A percentile compares a stretch with the other conserved stretches of the same genome.
Conservation (phyloP, 2,113 vertebrate species). For the Apaloderma vittatum region DNA sequence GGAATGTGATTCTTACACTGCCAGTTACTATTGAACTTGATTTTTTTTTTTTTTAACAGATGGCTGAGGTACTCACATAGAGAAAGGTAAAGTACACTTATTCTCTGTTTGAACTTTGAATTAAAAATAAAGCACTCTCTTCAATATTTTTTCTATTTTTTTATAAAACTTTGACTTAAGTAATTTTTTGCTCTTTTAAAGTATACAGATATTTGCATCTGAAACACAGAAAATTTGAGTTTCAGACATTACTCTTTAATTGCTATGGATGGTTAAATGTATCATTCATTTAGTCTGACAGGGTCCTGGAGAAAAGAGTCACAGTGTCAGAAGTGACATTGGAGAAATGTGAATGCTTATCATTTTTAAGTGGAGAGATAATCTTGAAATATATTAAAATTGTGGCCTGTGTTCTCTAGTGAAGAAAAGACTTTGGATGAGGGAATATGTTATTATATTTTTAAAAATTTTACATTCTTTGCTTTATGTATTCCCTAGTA, state of each 20-base stretch:
- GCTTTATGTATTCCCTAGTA: not conserved
- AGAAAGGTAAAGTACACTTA: slow-evolving; percentile 40
- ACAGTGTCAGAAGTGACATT: fast-evolving
- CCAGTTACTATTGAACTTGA: slow-evolving; percentile 74
- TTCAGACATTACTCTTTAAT: slow-evolving; percentile 22
- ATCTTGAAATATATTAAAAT: not conserved
- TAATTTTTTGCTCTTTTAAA: slow-evolving; percentile 47
- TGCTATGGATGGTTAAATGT: slow-evolving; percentile 1
- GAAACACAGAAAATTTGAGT: slow-evolving; percentile 28
- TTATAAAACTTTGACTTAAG: slow-evolving; percentile 42
- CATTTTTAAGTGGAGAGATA: not conserved
- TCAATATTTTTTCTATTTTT: slow-evolving; percentile 46
- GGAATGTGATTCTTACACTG: slow-evolving; percentile 77
- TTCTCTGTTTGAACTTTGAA: slow-evolving; percentile 64
- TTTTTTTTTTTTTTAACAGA: slow-evolving; percentile 64
- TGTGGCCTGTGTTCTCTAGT: not conserved
- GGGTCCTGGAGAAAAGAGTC: not conserved
- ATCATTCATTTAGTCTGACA: slow-evolving; percentile 31
- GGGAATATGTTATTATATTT: not conserved
- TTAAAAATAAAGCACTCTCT: slow-evolving; percentile 50
- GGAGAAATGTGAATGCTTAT: not conserved
- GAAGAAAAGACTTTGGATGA: not conserved
- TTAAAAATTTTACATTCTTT: not conserved
- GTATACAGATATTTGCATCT: slow-evolving; percentile 56
- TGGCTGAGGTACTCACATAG: slow-evolving; percentile 34